phyloP scores from a whole-genome alignment of 2,797 vertebrate genomes.

The Poliocrania exsul region DNA sequence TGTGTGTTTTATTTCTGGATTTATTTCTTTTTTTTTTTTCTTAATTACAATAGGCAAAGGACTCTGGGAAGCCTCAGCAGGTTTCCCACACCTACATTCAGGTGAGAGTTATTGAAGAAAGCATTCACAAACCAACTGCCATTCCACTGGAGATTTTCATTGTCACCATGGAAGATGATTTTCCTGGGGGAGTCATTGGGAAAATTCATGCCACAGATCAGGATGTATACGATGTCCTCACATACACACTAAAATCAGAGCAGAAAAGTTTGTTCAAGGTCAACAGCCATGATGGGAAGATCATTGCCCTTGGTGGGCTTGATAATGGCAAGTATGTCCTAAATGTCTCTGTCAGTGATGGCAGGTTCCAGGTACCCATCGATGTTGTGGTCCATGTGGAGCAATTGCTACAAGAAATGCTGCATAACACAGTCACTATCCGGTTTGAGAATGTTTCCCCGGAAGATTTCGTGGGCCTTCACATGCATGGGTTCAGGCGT shows the following conservation, averaged over 20 bases:
- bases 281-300: conserved; percentile 90
- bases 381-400: conserved; percentile 91
- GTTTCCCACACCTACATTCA: conserved; percentile 84
- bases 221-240: conserved; percentile 93
- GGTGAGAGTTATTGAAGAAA: conserved; percentile 93
- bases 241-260: conserved; percentile 87
- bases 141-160: conserved; percentile 93
- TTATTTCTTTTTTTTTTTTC: neutral
- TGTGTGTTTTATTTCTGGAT: neutral
- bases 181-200: conserved; percentile 95
- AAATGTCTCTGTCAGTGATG: conserved; percentile 94
- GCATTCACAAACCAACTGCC: conserved; percentile 90
- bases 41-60: conserved; percentile 82
- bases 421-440: conserved; percentile 91
- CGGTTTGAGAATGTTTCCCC: conserved; percentile 92
- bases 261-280: conserved; percentile 97
- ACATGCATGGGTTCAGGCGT: conserved; percentile 87
- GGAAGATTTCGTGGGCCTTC: conserved; percentile 90
- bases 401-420: conserved; percentile 88
- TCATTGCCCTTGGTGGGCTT: conserved; percentile 92
- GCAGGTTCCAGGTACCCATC: conserved; percentile 91
- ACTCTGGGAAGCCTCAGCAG: conserved; percentile 91
- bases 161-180: conserved; percentile 97
- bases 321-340: conserved; percentile 92
- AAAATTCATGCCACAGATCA: conserved; percentile 95